A percentile compares a stretch with the other conserved stretches of the same genome.
phyloP scores from a whole-genome alignment of 2,797 vertebrate genomes.

The Myotis daubentonii region DNA sequence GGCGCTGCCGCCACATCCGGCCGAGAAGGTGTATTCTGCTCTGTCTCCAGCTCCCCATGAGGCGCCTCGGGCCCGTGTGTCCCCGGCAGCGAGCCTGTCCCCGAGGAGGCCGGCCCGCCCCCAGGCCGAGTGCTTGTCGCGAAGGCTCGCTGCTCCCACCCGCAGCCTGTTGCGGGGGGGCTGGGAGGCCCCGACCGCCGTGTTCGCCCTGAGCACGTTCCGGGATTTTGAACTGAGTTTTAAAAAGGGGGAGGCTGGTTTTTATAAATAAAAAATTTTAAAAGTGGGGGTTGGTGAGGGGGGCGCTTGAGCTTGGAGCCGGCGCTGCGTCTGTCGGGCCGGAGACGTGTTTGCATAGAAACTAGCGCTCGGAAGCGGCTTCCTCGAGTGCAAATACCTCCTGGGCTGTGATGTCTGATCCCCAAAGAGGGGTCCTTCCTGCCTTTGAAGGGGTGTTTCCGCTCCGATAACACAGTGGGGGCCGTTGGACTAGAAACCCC shows the following conservation, averaged over 20 bases:
- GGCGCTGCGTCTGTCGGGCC: not conserved
- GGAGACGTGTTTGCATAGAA: not conserved
- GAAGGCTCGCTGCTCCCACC: not conserved
- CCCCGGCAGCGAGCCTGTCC: not conserved
- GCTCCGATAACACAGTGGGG: not conserved
- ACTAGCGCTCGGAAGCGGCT: not conserved
- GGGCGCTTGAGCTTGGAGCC: not conserved
- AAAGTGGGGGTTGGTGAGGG: too few relatives aligned
- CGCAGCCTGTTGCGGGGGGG: too few relatives aligned
- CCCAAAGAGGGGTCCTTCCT: not conserved
- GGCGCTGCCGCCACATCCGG: accelerated
- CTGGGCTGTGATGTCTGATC: not conserved
- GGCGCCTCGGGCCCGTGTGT: not conserved
- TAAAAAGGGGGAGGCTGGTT: not conserved
- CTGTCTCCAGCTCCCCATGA: not conserved
- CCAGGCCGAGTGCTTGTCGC: not conserved
- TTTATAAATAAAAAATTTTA: too few relatives aligned
- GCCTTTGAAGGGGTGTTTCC: not conserved
- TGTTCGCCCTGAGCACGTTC: not conserved
- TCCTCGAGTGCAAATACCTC: not conserved
- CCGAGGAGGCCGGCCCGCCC: not conserved
- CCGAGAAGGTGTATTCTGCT: not conserved
- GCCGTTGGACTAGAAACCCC: not conserved
- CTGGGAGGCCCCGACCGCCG: not conserved
- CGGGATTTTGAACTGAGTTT: not conserved